phyloP scores from a whole-genome alignment of 1,140 invertebrate species.

The Bombus turneri region DNA sequence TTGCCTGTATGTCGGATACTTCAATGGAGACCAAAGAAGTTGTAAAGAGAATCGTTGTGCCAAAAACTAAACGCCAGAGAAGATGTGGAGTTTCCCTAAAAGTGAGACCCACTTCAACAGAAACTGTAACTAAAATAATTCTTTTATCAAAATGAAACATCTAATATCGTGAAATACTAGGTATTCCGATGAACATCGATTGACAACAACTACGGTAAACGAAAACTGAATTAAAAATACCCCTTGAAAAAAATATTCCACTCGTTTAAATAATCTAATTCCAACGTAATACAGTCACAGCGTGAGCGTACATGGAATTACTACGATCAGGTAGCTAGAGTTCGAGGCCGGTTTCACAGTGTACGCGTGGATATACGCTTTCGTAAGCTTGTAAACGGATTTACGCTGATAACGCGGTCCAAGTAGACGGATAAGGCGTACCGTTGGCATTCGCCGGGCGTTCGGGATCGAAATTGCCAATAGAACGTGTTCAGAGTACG shows the following conservation, averaged over 20 bases:
- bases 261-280: background rate
- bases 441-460: conserved; percentile 63
- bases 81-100: too few relatives aligned
- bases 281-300: background rate
- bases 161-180: too few relatives aligned
- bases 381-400: conserved; percentile 67
- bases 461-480: conserved; percentile 65
- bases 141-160: too few relatives aligned
- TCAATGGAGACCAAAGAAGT: too few relatives aligned
- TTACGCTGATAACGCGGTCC: conserved; percentile 65
- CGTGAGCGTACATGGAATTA: conserved; percentile 21
- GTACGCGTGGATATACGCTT: conserved; percentile 37
- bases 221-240: background rate
- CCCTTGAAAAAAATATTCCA: background rate
- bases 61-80: too few relatives aligned
- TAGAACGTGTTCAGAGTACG: conserved; percentile 63
- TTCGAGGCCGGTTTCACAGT: conserved; percentile 5
- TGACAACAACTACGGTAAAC: too few relatives aligned
- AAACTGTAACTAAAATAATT: too few relatives aligned
- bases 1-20: too few relatives aligned
- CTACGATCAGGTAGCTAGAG: conserved; percentile 11
- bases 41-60: too few relatives aligned
- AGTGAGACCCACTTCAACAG: too few relatives aligned
- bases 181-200: too few relatives aligned
- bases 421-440: conserved; percentile 57